These are phyloP conservation scores for Steinernema hermaphroditum DNA, from an alignment of 2,888 invertebrate genomes.

Conservation along the genomic window DNA sequence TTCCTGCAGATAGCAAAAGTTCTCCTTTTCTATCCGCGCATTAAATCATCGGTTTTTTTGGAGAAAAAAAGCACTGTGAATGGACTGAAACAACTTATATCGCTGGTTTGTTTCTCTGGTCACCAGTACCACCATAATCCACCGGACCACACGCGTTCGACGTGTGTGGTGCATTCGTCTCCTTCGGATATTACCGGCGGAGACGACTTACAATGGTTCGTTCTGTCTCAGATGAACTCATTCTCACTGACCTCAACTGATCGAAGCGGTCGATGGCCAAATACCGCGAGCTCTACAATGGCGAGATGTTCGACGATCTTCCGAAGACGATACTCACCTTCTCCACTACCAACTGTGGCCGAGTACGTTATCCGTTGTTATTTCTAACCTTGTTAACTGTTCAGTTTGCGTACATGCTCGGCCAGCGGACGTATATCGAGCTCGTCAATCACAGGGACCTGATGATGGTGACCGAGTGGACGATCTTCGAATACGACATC, in stretches of 20 bases:
- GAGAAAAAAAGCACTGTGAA: too few relatives aligned
- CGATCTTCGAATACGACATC: neutral
- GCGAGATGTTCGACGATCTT: neutral
- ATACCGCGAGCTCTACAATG: constrained; percentile 14
- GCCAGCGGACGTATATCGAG: neutral
- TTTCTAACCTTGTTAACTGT: neutral
- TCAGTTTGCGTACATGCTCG: constrained; percentile 11
- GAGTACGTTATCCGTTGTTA: neutral
- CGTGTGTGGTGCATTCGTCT: too few relatives aligned
- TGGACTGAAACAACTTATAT: too few relatives aligned
- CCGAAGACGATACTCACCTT: neutral
- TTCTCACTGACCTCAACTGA: neutral
- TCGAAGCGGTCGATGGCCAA: neutral
- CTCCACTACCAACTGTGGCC: neutral
- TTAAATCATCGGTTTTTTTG: too few relatives aligned
- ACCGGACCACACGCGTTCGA: too few relatives aligned
- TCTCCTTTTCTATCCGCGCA: too few relatives aligned
- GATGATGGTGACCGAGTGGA: neutral
- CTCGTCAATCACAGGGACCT: neutral
- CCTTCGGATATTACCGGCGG: too few relatives aligned
- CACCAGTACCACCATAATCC: too few relatives aligned
- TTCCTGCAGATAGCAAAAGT: too few relatives aligned
- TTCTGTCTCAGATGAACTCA: neutral
- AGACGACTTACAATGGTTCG: too few relatives aligned
- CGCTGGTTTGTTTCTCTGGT: too few relatives aligned